Evolutionary conservation across 2,113 vertebrate genomes (phyloP), one percentile per base, ranked within the genome.

Genomic region (Daboia siamensis): DNA sequence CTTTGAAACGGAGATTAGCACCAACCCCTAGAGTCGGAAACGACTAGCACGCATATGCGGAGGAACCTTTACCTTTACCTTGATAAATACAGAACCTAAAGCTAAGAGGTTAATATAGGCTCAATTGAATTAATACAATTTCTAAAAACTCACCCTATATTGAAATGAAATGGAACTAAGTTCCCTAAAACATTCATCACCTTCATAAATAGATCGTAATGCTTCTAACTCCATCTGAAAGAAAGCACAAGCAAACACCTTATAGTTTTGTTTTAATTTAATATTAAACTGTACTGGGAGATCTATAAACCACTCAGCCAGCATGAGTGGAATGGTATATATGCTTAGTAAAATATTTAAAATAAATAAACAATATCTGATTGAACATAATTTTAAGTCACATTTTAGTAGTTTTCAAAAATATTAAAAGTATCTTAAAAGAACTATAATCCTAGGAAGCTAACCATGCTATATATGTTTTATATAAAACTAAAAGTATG

Each of bases 221-320:
- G 99, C 99, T 92, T 99, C 99, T 96, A 99, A 96, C 96, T 99
- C 99, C 99, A 99, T 99, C 99, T 99, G 96, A 86, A 94, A 96
- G 56, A 89, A 10, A 17, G 54, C 87, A 92, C 11, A 39, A 92
- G 33, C 88, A 86, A 1, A 39, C 0, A 10, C 20, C 91, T 80
- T 94, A 21, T 1, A 48, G 21, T 2, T 21, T 2, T 46, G 48
- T 7, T 74, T 26, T 8, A 13, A 54, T 54, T 54, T 56, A 15
- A 20, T 85, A n/a, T 85, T 87, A 23, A 52, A 51, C 74, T 80
- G 17, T 80, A 8, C 7, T 21, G 74, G 74, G n/a, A 80, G 17
- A 2, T 21, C 17, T 80, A 80, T 80, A 80, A 80, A 44, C 33
- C 17, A 21, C 69, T 39, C 74, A 80, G 33, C 7, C 74, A 80